Base-by-base conservation (phyloP, 2,888 invertebrate genomes). In the Diplolepis rosae region DNA sequence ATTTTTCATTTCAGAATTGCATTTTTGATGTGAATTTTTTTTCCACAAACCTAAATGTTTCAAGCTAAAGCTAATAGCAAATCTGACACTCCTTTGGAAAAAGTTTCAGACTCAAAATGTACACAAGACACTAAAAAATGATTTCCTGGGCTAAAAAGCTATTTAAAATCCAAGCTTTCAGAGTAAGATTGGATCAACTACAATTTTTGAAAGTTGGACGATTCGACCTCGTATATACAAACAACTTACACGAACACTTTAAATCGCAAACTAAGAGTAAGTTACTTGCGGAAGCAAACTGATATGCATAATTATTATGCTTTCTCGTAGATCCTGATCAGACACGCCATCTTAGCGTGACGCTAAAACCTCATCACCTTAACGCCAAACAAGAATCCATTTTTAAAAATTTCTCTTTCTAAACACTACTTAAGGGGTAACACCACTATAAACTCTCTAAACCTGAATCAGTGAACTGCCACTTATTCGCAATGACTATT, bases 281-380 rank as follows among this genome's bases (percentile, higher is more conserved):
- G 56, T 32, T 56, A 35, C 22, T 18, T 22, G 42, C 30, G 42
- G 65, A 28, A 48, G 45, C 5, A 27, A 48, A 45, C 65, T 65
- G 65, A 65, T 65, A 65, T 45, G 77, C 76, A 77, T 82, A 79
- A 82, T 83, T 80, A 80, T 79, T 80, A 76, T 77, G 66, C 77
- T 71, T 70, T 61, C 73, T 66, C 68, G 72, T 61, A 80, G 81
- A 82, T 83, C 71, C 72, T 56, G 76, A 79, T 79, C 81, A 71
- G 30, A 65, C 82, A 82, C 82, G 82, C 77, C 74, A 82, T 73
- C 68, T 71, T 27, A 54, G 15, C 48, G 67, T 2, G 27, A 27
- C 45, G 9, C 39, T 39, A 39, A 13, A 39, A n/a, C 39, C n/a
- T 39, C 39, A 18, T 30, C 30, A 54, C 18, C 22, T 15, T 18